phyloP scores from a whole-genome alignment of 2,797 vertebrate species.

The Notolabrus celidotus region DNA sequence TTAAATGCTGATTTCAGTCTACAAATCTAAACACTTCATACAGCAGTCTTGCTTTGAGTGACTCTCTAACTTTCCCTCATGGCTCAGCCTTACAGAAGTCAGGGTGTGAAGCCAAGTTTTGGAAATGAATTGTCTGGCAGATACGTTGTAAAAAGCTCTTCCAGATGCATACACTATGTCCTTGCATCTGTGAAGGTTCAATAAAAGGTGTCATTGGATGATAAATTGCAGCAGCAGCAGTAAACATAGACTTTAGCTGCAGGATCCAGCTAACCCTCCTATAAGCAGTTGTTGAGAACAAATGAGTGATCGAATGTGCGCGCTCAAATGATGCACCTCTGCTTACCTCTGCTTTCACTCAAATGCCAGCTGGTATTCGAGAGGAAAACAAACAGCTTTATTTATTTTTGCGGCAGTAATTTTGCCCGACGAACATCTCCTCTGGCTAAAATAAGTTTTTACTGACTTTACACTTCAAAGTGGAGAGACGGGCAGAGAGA shows the following conservation, averaged over 20 bases:
- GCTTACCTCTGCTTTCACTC: constrained; percentile 18
- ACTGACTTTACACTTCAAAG: constrained; percentile 65
- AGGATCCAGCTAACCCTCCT: constrained; percentile 15
- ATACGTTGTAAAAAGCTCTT: not conserved
- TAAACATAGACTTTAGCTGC: constrained; percentile 30
- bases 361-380: constrained; percentile 28
- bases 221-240: constrained; percentile 22
- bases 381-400: constrained; percentile 34
- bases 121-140: constrained; percentile 14
- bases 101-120: not conserved
- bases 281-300: too few relatives aligned
- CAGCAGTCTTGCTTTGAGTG: not conserved
- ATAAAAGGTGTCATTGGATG: constrained; percentile 20
- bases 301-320: constrained; percentile 34
- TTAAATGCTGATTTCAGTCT: too few relatives aligned
- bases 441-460: constrained; percentile 48
- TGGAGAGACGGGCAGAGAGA: constrained; percentile 27
- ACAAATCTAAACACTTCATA: not conserved
- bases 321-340: constrained; percentile 32
- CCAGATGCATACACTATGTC: constrained; percentile 4
- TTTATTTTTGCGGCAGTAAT: constrained; percentile 43
- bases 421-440: constrained; percentile 37
- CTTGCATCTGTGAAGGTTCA: constrained; percentile 22
- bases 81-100: not conserved
- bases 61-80: constrained; percentile 5